A percentile compares a stretch with the other conserved stretches of the same genome.
phyloP scores from a whole-genome alignment of 2,797 vertebrate genomes.

The Xerus rutilus region DNA sequence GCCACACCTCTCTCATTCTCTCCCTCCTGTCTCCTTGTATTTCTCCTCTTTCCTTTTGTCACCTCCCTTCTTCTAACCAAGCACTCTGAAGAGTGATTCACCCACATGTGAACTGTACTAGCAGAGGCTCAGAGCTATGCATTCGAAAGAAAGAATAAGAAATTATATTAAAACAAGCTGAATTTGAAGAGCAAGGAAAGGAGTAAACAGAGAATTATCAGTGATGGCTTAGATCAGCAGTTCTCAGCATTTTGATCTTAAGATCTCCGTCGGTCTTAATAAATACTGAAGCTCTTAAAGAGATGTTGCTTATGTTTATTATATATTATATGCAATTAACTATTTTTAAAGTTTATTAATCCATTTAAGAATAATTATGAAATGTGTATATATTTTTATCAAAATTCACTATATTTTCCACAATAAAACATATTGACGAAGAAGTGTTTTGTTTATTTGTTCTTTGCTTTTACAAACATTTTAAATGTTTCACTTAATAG shows the following conservation, averaged over 20 bases:
- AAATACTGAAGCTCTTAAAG: neutral
- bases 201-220: neutral
- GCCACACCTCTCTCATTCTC: accelerated
- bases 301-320: neutral
- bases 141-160: neutral
- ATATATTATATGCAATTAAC: neutral
- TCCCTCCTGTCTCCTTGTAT: accelerated
- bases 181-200: neutral
- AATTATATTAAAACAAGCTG: neutral
- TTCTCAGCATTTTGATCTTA: constrained; percentile 4
- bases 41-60: neutral
- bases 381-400: neutral
- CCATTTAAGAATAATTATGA: neutral
- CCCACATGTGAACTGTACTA: neutral
- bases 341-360: neutral
- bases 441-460: neutral
- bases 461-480: neutral
- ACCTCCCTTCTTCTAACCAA: neutral
- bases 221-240: neutral
- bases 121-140: neutral
- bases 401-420: neutral
- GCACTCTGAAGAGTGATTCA: neutral
- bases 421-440: neutral
- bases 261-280: neutral
- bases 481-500: neutral